These are phyloP conservation scores for Marronus borbonicus DNA, from an alignment of 2,888 invertebrate species.

Conservation along the genomic window DNA sequence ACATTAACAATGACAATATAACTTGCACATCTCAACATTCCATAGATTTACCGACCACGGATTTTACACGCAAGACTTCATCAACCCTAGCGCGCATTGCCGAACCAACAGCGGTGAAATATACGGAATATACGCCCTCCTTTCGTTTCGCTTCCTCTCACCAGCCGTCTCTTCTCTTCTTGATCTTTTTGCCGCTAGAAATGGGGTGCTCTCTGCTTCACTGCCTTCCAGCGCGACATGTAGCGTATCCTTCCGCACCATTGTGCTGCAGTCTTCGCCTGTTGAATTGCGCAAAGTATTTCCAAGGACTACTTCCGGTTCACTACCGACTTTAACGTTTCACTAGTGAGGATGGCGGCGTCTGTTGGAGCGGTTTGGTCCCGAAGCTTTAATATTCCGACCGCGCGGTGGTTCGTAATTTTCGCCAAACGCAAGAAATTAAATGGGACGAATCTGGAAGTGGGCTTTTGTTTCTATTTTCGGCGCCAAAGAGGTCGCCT, in stretches of 20 bases:
- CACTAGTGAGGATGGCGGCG: neutral
- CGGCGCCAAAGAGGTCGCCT: neutral
- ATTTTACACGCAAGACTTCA: conserved; percentile 22
- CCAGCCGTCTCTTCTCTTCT: neutral
- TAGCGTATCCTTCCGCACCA: conserved; percentile 62
- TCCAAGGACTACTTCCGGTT: conserved; percentile 59
- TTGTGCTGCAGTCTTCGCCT: conserved; percentile 65
- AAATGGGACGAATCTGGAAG: conserved; percentile 21
- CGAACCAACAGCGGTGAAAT: conserved; percentile 7
- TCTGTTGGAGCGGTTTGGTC: neutral
- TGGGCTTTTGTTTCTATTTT: conserved; percentile 34
- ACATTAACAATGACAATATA: too few relatives aligned
- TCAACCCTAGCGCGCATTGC: neutral
- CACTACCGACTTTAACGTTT: conserved; percentile 50
- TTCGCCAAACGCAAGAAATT: conserved; percentile 49
- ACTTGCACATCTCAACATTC: too few relatives aligned
- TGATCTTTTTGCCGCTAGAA: conserved; percentile 29
- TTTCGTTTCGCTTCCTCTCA: neutral
- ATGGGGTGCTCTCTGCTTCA: conserved; percentile 22
- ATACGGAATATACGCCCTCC: too few relatives aligned
- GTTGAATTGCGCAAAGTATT: conserved; percentile 65
- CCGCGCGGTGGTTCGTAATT: conserved; percentile 56
- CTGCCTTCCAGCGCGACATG: conserved; percentile 41
- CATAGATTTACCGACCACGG: too few relatives aligned
- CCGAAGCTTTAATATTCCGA: conserved; percentile 58